phyloP scores from a whole-genome alignment of 92 coral and sea anemone genomes.

The Porites divaricata region DNA sequence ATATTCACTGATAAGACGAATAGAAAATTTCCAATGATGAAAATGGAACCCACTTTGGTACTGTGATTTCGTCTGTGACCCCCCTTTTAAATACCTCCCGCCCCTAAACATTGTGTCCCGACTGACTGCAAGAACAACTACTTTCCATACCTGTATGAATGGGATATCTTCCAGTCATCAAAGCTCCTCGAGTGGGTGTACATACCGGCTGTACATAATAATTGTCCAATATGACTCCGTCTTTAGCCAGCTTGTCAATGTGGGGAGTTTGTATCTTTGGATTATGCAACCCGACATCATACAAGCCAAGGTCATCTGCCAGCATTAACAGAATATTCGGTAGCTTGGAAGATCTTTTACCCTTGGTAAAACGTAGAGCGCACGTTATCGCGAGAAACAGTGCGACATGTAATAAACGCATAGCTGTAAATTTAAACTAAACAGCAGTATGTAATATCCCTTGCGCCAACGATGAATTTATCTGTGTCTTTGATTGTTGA shows the following conservation, averaged over 20 bases:
- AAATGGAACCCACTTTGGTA: too few species aligned
- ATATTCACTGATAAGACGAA: too few species aligned
- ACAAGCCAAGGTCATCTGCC: slow-evolving; percentile 58
- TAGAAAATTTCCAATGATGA: too few species aligned
- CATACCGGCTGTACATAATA: slow-evolving; percentile 61
- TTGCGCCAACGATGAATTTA: too few species aligned
- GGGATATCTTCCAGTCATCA: slow-evolving; percentile 56
- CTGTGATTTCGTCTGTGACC: too few species aligned
- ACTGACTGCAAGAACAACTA: too few species aligned
- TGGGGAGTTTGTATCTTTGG: slow-evolving; percentile 54
- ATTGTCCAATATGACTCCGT: slow-evolving; percentile 51
- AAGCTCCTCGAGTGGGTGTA: slow-evolving; percentile 48
- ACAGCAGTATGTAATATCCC: too few species aligned
- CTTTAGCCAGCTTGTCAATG: slow-evolving; percentile 49
- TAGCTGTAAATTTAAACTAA: too few species aligned
- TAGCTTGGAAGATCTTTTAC: background rate
- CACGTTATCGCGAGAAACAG: background rate
- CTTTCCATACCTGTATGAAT: slow-evolving; percentile 47
- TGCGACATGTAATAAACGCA: too few species aligned
- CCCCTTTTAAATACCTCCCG: too few species aligned
- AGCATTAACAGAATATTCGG: slow-evolving; percentile 56
- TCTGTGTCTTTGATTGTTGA: too few species aligned
- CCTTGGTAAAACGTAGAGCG: background rate
- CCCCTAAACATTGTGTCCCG: too few species aligned
- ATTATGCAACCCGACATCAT: slow-evolving; percentile 58